Base-by-base conservation (phyloP, 2,888 invertebrate genomes). In the Xestia rhomboidea region DNA sequence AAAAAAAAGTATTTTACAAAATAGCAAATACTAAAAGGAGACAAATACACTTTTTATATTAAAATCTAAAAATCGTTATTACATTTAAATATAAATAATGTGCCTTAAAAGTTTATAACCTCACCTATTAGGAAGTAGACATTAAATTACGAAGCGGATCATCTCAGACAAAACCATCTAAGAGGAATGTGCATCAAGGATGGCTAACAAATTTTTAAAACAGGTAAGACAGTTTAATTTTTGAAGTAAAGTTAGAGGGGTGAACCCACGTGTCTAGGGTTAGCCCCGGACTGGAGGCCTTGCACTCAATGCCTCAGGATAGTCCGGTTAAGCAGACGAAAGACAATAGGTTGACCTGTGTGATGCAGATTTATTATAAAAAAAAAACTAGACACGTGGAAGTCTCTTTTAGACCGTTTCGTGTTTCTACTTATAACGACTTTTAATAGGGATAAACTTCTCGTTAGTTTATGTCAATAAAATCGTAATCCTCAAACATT, bases 171-270 rank as follows among this genome's bases (percentile, higher is more conserved):
- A 41, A 44, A 13, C n/a, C 18, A 30, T 24, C 18, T 64, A 21
- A 11, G 3, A 67, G 34, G n/a, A 68, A 68, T 46, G 30, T 62
- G 27, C 2, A 34, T 4, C 34, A 71, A 71, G 3, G 7, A 82
- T 85, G 87, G 63, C 66, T 68, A 81, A 75, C 38, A 66, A 64
- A 49, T 79, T 87, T 68, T 49, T 87, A 34, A 82, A 76, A 79
- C 87, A 87, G 81, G 87, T 83, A 51, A 76, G n/a, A 27, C 27
- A 57, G 27, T 57, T 57, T 57, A n/a, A 51, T 51, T 51, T 10
- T 3, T 24, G 51, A 51, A 24, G 46, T 41, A 41, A 41, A 11
- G 41, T 41, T 41, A 10, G 41, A 46, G 6, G 18, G 11, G 41
- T 10, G n/a, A n/a, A n/a, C n/a, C n/a, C n/a, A n/a, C n/a, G n/a